Base-by-base conservation (phyloP, 2,113 vertebrate species). In the Scomber scombrus region DNA sequence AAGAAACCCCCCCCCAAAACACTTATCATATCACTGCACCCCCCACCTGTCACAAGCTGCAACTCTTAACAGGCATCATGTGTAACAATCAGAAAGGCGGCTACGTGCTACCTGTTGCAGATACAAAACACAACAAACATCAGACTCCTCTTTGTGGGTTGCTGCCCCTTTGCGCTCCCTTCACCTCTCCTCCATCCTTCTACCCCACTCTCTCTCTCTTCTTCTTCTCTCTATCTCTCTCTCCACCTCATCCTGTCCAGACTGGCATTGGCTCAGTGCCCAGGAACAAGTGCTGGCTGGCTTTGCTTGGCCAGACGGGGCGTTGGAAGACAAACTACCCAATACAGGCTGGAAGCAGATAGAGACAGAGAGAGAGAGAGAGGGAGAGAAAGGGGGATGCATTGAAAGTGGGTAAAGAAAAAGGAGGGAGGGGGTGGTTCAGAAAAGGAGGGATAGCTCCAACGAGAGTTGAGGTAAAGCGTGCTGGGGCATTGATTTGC, bases 401-500 rank as follows among this genome's bases (percentile, higher is more conserved):
- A 72, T 43, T 12, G 57, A 55, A 46, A 46, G 11, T 68, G 50
- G 47, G 55, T 29, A 15, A 57, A 60, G 40, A 78, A 71, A 18
- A 70, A 56, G 13, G 13, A 46, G 78, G 73, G 45, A 81, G 69
- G 40, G 45, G 73, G 65, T 73, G 71, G 19, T 82, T 75, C 40
- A 79, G 72, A 74, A 56, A 82, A 43, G 62, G 80, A 88, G 71
- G 68, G 55, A 84, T 81, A 40, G 67, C 61, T 85, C 75, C 81
- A 79, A 79, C 81, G 82, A 64, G 89, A 89, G 78, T 73, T 70
- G 88, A 89, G 73, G 87, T 81, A 87, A 88, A 87, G 65, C 71
- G 13, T 78, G 71, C 75, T 23, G 73, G 63, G 74, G 64, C 82
- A 90, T 87, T 83, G 89, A 95, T 95, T 95, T 95, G 93, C 91